phyloP scores from a whole-genome alignment of 2,113 vertebrate genomes.

The Aythya baeri region DNA sequence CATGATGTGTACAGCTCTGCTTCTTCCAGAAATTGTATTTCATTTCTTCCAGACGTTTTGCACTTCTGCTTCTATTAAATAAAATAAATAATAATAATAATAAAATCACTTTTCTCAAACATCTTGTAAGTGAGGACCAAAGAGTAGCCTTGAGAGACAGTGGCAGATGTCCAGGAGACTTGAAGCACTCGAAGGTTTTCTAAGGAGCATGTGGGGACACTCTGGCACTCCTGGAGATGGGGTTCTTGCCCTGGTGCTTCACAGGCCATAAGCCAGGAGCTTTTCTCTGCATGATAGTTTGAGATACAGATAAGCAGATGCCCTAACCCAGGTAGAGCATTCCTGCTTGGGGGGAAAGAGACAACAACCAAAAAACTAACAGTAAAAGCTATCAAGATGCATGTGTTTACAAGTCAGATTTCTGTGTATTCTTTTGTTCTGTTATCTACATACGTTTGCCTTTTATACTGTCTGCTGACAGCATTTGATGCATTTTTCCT shows the following conservation, averaged over 20 bases:
- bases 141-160: not conserved
- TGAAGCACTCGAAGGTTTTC: not conserved
- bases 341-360: rapidly evolving
- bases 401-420: not conserved
- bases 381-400: not conserved
- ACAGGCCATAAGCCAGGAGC: not conserved
- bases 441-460: not conserved
- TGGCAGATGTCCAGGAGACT: not conserved
- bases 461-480: constrained; percentile 40
- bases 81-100: no score
- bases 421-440: not conserved
- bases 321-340: not conserved
- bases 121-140: not conserved
- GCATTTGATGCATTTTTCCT: constrained; percentile 39
- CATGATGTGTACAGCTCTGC: not conserved
- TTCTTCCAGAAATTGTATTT: not conserved
- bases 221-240: not conserved
- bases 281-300: not conserved
- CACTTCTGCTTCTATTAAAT: not conserved
- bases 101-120: not conserved
- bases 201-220: not conserved
- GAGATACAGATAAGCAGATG: not conserved
- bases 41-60: not conserved
- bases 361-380: not conserved
- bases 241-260: not conserved